These are phyloP conservation scores for Catotricha subobsoleta DNA, from an alignment of 2,888 invertebrate species.

Conservation along the genomic window DNA sequence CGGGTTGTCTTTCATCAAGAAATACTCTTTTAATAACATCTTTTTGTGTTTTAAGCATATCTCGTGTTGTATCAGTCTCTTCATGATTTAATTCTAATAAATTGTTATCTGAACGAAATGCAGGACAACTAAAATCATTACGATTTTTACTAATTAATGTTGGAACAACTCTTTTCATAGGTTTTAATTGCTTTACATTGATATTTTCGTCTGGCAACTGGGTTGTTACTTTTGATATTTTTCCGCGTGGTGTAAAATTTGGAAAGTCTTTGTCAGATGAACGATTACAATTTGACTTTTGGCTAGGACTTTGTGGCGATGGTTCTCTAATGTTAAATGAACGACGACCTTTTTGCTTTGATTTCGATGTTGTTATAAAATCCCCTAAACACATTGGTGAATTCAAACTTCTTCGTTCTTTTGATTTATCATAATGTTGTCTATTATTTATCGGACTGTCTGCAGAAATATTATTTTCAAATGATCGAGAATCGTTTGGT, in stretches of 20 bases:
- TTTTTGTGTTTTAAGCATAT: slow-evolving; percentile 18
- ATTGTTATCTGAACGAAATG: slow-evolving; percentile 28
- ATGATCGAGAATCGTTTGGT: not conserved
- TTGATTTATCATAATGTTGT: not conserved
- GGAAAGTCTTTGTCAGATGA: slow-evolving; percentile 1
- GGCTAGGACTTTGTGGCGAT: not conserved
- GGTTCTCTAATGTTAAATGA: not conserved
- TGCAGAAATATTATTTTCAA: too few species aligned
- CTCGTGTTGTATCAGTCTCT: slow-evolving; percentile 9
- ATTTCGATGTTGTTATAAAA: slow-evolving; percentile 16
- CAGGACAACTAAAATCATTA: slow-evolving; percentile 15
- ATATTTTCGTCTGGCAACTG: too few species aligned
- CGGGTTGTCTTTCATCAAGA: slow-evolving; percentile 14
- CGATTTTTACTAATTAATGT: slow-evolving; percentile 14
- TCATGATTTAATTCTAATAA: slow-evolving; percentile 20
- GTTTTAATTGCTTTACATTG: slow-evolving; percentile 15
- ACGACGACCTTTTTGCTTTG: slow-evolving; percentile 15
- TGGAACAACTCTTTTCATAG: slow-evolving; percentile 25
- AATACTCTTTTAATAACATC: slow-evolving; percentile 21
- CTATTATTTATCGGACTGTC: too few species aligned
- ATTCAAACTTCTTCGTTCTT: slow-evolving; percentile 7
- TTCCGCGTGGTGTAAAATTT: slow-evolving; percentile 2
- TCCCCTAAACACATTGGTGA: slow-evolving; percentile 23
- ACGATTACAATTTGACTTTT: too few species aligned
- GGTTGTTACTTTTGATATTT: not conserved